These are phyloP conservation scores for Hirundichthys speculiger DNA, from an alignment of 2,113 vertebrate species.

Conservation along the genomic window DNA sequence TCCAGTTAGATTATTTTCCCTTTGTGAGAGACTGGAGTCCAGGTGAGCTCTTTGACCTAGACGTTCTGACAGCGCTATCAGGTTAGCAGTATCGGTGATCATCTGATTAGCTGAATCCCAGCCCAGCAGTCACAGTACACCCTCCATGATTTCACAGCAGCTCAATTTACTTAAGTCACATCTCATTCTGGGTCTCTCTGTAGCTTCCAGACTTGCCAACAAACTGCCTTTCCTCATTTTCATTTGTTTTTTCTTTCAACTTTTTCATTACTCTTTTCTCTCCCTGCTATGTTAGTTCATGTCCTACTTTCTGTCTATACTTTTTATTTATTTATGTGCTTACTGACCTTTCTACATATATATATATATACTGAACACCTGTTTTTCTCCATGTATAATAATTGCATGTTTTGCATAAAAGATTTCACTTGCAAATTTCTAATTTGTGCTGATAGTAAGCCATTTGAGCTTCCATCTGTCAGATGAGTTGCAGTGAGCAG, in stretches of 20 bases:
- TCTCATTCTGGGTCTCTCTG: conserved; percentile 59
- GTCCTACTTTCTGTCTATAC: conserved; percentile 5
- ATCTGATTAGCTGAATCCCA: conserved; percentile 54
- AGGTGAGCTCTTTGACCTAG: conserved; percentile 59
- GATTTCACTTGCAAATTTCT: conserved; percentile 41
- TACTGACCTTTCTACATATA: conserved; percentile 14
- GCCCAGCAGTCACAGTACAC: conserved; percentile 63
- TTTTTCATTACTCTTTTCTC: conserved; percentile 22
- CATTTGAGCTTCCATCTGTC: conserved; percentile 59
- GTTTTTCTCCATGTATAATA: conserved; percentile 23
- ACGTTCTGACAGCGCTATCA: conserved; percentile 50
- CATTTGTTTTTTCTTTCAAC: conserved; percentile 29
- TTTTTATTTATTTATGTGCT: conserved; percentile 16
- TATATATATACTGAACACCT: conserved; percentile 16
- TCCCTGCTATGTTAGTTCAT: conserved; percentile 5
- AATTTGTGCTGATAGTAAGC: conserved; percentile 50
- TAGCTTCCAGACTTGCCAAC: conserved; percentile 49
- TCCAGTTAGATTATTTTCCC: conserved; percentile 30
- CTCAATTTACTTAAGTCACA: conserved; percentile 66
- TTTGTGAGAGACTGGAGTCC: conserved; percentile 26
- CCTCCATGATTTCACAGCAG: conserved; percentile 51
- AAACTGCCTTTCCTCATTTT: conserved; percentile 27
- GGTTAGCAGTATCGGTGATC: conserved; percentile 54
- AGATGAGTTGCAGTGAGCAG: conserved; percentile 52
- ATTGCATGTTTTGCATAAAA: conserved; percentile 43